Base-by-base conservation (phyloP, 2,888 invertebrate genomes). In the Tetragonula carbonaria region DNA sequence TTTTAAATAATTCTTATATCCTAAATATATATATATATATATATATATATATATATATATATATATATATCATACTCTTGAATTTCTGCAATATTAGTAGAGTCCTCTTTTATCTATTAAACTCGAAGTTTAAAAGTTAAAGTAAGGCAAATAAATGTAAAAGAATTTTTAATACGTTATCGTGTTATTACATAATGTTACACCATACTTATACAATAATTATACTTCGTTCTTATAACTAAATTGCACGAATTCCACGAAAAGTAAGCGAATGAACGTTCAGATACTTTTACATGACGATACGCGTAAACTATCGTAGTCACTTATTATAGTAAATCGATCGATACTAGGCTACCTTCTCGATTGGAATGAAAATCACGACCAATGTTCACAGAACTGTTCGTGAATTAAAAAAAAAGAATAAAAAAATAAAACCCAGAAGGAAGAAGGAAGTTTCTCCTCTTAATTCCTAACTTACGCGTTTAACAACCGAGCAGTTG, bases 301-400 rank as follows among this genome's bases (percentile, higher is more conserved):
- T 59, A 59, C 59, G 62, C 18, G 18, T 51, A 51, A 63, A 68
- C 33, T 76, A 45, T 45, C 45, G 8, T 45, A 62, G 62, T 28
- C 28, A 38, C 51, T 70, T 70, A 70, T 70, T 0, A n/a, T 67
- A 45, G 38, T 50, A 33, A 66, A 67, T 55, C 45, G 75, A 75
- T 70, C 51, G 76, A 62, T 38, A 53, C 21, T 62, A 59, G 50
- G 38, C 23, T 51, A 67, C 59, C n/a, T 51, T 53, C 65, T 70
- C 68, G 62, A 23, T 62, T 71, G 28, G 11, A 63, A 59, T 57
- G 45, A 45, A 77, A 63, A 38, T 65, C 33, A 51, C 73, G 18
- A n/a, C 5, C 65, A 50, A n/a, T 65, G 50, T 73, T 14, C 11
- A 33, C 50, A 59, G 28, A 4, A 2, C 18, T 59, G 63, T 3